These are phyloP conservation scores for Rhinopomastus cyanomelas DNA, from an alignment of 2,113 vertebrate genomes.

Conservation along the genomic window DNA sequence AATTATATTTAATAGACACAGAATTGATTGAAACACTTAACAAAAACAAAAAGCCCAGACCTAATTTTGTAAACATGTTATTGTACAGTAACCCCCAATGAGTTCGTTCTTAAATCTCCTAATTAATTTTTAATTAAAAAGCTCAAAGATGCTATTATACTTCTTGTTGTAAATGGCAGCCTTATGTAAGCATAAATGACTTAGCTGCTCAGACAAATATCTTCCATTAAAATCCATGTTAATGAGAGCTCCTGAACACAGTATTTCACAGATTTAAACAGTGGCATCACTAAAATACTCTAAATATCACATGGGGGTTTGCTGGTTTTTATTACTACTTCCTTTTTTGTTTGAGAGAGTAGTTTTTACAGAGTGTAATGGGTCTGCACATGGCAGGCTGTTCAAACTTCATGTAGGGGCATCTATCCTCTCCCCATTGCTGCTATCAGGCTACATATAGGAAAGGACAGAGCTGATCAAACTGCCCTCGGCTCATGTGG, in stretches of 20 bases:
- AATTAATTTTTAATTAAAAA: slow-evolving; percentile 88
- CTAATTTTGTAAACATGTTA: slow-evolving; percentile 80
- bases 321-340: background rate
- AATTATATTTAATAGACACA: slow-evolving; percentile 82
- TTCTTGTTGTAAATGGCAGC: slow-evolving; percentile 69
- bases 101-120: slow-evolving; percentile 80
- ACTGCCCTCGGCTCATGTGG: background rate
- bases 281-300: background rate
- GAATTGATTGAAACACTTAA: slow-evolving; percentile 80
- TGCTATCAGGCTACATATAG: background rate
- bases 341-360: background rate
- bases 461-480: background rate
- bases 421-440: background rate
- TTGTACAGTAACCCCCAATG: slow-evolving; percentile 80
- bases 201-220: slow-evolving; percentile 54
- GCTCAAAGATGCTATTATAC: slow-evolving; percentile 77
- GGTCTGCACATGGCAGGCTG: background rate
- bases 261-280: background rate
- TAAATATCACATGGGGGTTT: background rate
- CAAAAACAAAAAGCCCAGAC: slow-evolving; percentile 74
- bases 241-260: slow-evolving; percentile 28
- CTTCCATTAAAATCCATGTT: slow-evolving; percentile 51
- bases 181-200: slow-evolving; percentile 43
- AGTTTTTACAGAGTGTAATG: background rate
- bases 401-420: background rate